These are phyloP conservation scores for Neoaliturus tenellus DNA, from an alignment of 2,888 invertebrate species.

Conservation along the genomic window DNA sequence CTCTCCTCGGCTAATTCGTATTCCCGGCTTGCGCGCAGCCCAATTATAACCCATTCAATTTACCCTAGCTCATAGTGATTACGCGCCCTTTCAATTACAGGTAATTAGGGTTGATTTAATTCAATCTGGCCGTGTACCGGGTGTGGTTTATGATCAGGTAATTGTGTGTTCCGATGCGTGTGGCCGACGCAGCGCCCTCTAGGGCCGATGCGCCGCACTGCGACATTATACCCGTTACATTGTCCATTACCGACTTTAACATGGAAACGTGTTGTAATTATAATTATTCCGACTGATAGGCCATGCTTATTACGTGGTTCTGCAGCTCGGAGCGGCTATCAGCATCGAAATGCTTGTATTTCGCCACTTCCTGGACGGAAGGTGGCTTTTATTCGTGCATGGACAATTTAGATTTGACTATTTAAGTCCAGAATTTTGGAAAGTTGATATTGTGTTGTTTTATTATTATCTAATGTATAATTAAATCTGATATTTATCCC, in stretches of 20 bases:
- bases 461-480: background rate
- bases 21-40: conserved; percentile 11
- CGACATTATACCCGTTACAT: background rate
- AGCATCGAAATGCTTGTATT: background rate
- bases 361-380: background rate
- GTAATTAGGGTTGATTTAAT: conserved; percentile 36
- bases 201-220: background rate
- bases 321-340: background rate
- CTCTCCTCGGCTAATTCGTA: conserved; percentile 19
- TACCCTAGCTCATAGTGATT: conserved; percentile 12
- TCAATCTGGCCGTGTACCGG: conserved; percentile 21
- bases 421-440: too few species aligned
- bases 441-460: background rate
- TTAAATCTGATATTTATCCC: too few species aligned
- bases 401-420: too few species aligned
- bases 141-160: conserved; percentile 34
- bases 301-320: background rate
- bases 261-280: background rate
- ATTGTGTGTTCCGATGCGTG: background rate
- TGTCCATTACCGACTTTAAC: background rate
- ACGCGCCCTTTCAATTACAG: conserved; percentile 22
- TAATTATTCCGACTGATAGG: background rate
- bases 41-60: conserved; percentile 36
- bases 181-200: background rate
- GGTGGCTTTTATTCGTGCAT: background rate